Evolutionary conservation across 2,888 invertebrate species (phyloP).

Genomic region (Eubasilissa splendida): DNA sequence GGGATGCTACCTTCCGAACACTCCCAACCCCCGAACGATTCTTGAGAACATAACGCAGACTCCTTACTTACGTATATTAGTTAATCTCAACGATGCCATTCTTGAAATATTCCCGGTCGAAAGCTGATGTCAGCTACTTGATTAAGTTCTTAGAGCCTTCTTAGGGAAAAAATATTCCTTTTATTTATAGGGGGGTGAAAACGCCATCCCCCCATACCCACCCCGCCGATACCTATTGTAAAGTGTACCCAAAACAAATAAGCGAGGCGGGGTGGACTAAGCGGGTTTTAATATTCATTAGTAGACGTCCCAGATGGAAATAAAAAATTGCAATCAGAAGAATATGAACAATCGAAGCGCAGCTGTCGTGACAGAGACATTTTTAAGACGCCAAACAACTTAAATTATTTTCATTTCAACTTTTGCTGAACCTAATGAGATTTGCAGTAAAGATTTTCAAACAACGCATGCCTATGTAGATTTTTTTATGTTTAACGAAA

Average conservation of each 20-base stretch:
- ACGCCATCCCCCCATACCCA: slow-evolving; percentile 29
- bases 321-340: slow-evolving; percentile 58
- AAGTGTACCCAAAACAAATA: slow-evolving; percentile 57
- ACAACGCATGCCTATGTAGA: too few relatives aligned
- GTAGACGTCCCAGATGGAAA: slow-evolving; percentile 56
- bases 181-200: slow-evolving; percentile 57
- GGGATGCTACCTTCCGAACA: slow-evolving; percentile 29
- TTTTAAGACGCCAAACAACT: slow-evolving; percentile 8
- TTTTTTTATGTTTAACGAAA: too few relatives aligned
- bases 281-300: slow-evolving; percentile 59
- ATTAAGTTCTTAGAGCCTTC: slow-evolving; percentile 58
- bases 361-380: slow-evolving; percentile 40
- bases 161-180: slow-evolving; percentile 58
- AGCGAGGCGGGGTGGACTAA: slow-evolving; percentile 53
- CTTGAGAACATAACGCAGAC: slow-evolving; percentile 46
- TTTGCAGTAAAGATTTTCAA: background rate
- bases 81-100: slow-evolving; percentile 51
- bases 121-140: slow-evolving; percentile 59
- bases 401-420: slow-evolving; percentile 7
- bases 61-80: slow-evolving; percentile 48
- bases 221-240: slow-evolving; percentile 32
- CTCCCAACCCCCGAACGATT: slow-evolving; percentile 30
- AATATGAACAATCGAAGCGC: slow-evolving; percentile 55
- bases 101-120: slow-evolving; percentile 56
- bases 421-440: background rate